Evolutionary conservation across 2,113 vertebrate genomes (phyloP).

Genomic region (Hippoglossus stenolepis): DNA sequence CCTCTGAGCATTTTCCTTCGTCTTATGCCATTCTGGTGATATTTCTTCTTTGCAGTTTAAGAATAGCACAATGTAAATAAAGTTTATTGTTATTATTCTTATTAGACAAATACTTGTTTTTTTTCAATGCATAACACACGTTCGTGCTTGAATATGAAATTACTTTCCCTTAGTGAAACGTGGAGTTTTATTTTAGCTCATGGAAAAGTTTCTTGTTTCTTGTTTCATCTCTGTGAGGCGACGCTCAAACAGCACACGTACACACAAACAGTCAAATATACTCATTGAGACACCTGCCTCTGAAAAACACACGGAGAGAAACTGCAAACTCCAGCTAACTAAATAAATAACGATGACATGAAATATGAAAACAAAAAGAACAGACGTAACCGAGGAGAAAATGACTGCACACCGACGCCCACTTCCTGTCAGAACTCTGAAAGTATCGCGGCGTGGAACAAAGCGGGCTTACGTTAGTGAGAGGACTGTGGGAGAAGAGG

Average conservation of each 20-base stretch:
- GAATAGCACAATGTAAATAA: too few relatives aligned
- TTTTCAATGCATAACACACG: too few relatives aligned
- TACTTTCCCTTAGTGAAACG: too few relatives aligned
- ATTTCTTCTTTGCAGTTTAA: too few relatives aligned
- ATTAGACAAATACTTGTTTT: too few relatives aligned
- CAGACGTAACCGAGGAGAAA: neutral
- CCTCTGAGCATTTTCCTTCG: too few relatives aligned
- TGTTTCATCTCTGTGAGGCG: neutral
- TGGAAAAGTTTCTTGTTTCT: neutral
- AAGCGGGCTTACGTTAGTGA: conserved; percentile 89
- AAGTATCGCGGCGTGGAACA: neutral
- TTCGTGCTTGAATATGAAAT: too few relatives aligned
- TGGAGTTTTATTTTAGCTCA: too few relatives aligned
- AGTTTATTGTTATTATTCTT: too few relatives aligned
- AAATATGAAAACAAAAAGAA: neutral
- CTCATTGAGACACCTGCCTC: neutral
- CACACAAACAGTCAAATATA: neutral
- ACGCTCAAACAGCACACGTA: too few relatives aligned
- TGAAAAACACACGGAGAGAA: conserved; percentile 5
- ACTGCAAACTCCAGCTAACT: neutral
- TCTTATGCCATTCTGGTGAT: too few relatives aligned
- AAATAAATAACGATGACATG: conserved; percentile 12
- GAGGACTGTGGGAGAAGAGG: conserved; percentile 93
- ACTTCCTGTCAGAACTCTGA: conserved; percentile 16
- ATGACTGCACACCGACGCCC: neutral